phyloP scores from a whole-genome alignment of 1,140 invertebrate species.

The Drosophila suzukii region DNA sequence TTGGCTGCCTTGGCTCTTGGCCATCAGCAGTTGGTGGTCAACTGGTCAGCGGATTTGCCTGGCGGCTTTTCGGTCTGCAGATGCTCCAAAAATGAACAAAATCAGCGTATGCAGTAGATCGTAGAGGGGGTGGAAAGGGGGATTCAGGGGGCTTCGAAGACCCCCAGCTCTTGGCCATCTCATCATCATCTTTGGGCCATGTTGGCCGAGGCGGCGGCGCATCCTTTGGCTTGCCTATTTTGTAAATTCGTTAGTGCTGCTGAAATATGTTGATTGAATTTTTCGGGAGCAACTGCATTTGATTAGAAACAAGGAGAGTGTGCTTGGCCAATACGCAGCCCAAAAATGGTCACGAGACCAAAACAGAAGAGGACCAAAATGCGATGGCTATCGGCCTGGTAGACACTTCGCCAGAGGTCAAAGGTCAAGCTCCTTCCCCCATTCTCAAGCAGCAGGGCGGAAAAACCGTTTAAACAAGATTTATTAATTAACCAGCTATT shows the following conservation, averaged over 20 bases:
- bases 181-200: slow-evolving; percentile 57
- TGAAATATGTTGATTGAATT: slow-evolving; percentile 84
- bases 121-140: background rate
- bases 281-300: slow-evolving; percentile 83
- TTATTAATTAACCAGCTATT: slow-evolving; percentile 72
- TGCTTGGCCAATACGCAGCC: slow-evolving; percentile 29
- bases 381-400: slow-evolving; percentile 63
- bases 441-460: background rate
- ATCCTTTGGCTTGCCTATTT: slow-evolving; percentile 84
- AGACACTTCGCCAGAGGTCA: slow-evolving; percentile 37
- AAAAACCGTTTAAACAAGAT: slow-evolving; percentile 61
- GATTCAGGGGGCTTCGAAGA: slow-evolving; percentile 6
- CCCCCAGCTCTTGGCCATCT: slow-evolving; percentile 31
- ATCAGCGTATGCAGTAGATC: slow-evolving; percentile 58
- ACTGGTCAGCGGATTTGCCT: slow-evolving; percentile 74
- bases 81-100: slow-evolving; percentile 77
- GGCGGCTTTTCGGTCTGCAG: slow-evolving; percentile 30
- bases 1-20: slow-evolving; percentile 37
- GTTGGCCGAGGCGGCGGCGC: slow-evolving; percentile 50
- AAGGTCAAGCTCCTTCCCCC: slow-evolving; percentile 49
- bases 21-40: slow-evolving; percentile 46
- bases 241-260: slow-evolving; percentile 84
- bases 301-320: slow-evolving; percentile 69
- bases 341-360: slow-evolving; percentile 40
- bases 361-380: slow-evolving; percentile 26